Evolutionary conservation across 1,140 invertebrate species (phyloP), one percentile per base, ranked within the genome.

Genomic region (Psilanteris sp.): DNA sequence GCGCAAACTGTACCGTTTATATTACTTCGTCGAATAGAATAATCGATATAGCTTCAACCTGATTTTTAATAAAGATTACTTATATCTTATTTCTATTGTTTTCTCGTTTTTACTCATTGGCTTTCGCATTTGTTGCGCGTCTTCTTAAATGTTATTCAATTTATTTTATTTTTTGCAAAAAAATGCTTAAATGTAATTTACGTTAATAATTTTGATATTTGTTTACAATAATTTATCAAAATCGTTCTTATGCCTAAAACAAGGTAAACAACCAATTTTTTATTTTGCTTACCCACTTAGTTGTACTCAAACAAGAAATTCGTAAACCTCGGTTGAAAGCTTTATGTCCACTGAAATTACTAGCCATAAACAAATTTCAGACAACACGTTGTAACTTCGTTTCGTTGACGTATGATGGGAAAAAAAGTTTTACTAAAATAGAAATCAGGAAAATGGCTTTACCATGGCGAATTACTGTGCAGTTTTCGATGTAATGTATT

Each of bases 11-110:
- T 54, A 52, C 48, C 36, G 50, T 55, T 61, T 71, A 44, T 37
- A 29, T 54, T 61, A 57, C 55, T 71, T 50, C 43, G 31, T 22
- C 55, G 50, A 72, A 64, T 64, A 15, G 34, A 64, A 72, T 72
- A 72, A 72, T 72, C 68, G 41, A 72, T 72, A 72, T 72, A 72
- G 68, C 57, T 62, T 55, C 57, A 55, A 55, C 50, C 68, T 50
- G 68, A 57, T 64, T 72, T 72, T 72, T 70, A 37, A 27, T 41
- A 9, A 55, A 52, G 54, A 52, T 59, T 50, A 16, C 27, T 50
- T 16, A 15, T n/a, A n/a, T n/a, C 27, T n/a, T 26, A 15, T 11
- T 27, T 64, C 18, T 55, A 18, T 29, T 11, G 5, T 50, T 34
- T 4, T 36, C 15, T n/a, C 22, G 18, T 20, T 20, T 54, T 26